These are phyloP conservation scores for Vidua chalybeata DNA, from an alignment of 2,113 vertebrate genomes.

Conservation along the genomic window DNA sequence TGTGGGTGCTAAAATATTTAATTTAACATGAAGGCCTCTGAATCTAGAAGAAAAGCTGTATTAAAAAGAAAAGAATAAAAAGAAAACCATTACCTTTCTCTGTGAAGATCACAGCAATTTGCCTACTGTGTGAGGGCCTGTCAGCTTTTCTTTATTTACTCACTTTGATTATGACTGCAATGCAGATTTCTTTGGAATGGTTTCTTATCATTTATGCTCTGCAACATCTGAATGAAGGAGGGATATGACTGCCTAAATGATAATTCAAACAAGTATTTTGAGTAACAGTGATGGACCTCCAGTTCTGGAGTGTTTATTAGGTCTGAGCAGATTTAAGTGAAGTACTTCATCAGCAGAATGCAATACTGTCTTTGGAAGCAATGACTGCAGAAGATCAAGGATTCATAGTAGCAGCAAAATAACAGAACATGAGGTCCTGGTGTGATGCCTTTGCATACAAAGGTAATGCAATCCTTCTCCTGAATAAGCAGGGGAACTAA, in stretches of 20 bases:
- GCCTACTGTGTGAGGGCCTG: background rate
- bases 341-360: conserved; percentile 9
- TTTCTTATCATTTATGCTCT: conserved; percentile 13
- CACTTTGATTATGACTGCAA: background rate
- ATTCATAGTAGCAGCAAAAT: background rate
- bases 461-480: background rate
- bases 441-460: background rate
- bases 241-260: background rate
- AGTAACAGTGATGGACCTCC: background rate
- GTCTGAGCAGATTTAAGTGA: conserved; percentile 16
- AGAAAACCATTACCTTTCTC: background rate
- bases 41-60: conserved; percentile 4
- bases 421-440: background rate
- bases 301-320: conserved; percentile 21
- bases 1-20: conserved; percentile 38
- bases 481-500: background rate
- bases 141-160: background rate
- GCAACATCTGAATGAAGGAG: conserved; percentile 16
- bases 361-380: background rate
- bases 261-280: conserved; percentile 12
- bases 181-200: conserved; percentile 20
- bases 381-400: background rate
- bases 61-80: background rate
- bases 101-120: background rate
- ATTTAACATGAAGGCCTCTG: conserved; percentile 34